These are phyloP conservation scores for Polyodon spathula DNA, from an alignment of 2,113 vertebrate genomes.

Conservation along the genomic window DNA sequence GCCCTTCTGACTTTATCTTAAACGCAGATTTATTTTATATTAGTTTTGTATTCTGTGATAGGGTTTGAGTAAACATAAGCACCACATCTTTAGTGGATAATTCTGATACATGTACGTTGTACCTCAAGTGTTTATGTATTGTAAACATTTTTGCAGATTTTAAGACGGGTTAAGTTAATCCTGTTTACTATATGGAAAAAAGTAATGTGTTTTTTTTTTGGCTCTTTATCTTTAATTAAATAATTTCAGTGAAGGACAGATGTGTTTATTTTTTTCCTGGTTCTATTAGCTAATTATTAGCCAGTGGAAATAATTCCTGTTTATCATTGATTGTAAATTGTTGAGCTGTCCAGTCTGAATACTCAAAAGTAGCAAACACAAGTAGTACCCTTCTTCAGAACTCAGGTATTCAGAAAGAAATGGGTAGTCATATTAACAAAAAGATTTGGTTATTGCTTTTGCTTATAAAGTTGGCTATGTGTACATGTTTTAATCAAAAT, in stretches of 20 bases:
- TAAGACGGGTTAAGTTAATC: constrained; percentile 6
- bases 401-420: too few relatives aligned
- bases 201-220: neutral
- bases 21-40: neutral
- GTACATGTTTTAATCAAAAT: constrained; percentile 27
- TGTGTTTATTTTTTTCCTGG: too few relatives aligned
- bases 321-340: too few relatives aligned
- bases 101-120: constrained; percentile 8
- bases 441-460: constrained; percentile 11
- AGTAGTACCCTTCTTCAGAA: too few relatives aligned
- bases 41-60: neutral
- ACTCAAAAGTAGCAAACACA: too few relatives aligned
- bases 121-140: constrained; percentile 15
- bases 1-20: constrained; percentile 12
- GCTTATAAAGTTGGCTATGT: constrained; percentile 18
- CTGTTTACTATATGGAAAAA: constrained; percentile 1
- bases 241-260: too few relatives aligned
- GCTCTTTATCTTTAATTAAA: too few relatives aligned
- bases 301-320: too few relatives aligned
- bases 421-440: too few relatives aligned
- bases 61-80: constrained; percentile 2
- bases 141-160: neutral
- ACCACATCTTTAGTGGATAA: neutral
- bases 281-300: too few relatives aligned
- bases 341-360: too few relatives aligned